Base-by-base conservation (phyloP, 2,113 vertebrate species). In the Aldabrachelys gigantea region DNA sequence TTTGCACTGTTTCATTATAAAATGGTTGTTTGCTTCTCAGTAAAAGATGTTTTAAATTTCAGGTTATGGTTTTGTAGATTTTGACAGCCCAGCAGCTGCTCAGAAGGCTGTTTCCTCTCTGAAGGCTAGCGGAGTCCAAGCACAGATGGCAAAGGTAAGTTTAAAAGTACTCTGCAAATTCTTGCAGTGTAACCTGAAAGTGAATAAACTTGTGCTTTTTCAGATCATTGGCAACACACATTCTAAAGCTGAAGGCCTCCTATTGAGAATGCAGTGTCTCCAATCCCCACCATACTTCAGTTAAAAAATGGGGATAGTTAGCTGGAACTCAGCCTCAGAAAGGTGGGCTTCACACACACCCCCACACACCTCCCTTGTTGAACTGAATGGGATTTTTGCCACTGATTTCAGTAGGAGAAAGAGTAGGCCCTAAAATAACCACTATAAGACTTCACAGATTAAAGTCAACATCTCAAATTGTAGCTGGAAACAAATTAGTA, bases 51-150 rank as follows among this genome's bases (percentile, higher is more conserved):
- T 97, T 96, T 97, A 53, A 91, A 93, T 98, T 98, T 93, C 98
- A 99, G 99, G 99, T 97, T 99, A 99, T 5, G 99, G 99, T 93
- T 99, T 99, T 98, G 99, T 99, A 96, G 99, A 99, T 97, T 99
- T 99, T 90, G 99, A 99, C 98, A 99, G 99, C 97, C 99, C 99
- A 0, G 98, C 99, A 75, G 99, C 99, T 78, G 99, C 99, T 96
- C 99, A 99, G 98, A 99, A 99, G 97, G 99, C 99, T 1, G 99
- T 99, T 94, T 99, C 99, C 54, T 99, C 99, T 97, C 98, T 99
- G 96, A 99, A 99, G 98, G 99, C 98, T 81, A 99, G 87, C 84
- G 99, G 99, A 90, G 99, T 99, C 94, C 99, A 99, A 97, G 99
- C 99, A 95, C 99, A 99, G 98, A 99, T 99, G 99, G 99, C 99